Evolutionary conservation across 2,797 vertebrate species (phyloP).

Genomic region (Coracias cyanogaster): DNA sequence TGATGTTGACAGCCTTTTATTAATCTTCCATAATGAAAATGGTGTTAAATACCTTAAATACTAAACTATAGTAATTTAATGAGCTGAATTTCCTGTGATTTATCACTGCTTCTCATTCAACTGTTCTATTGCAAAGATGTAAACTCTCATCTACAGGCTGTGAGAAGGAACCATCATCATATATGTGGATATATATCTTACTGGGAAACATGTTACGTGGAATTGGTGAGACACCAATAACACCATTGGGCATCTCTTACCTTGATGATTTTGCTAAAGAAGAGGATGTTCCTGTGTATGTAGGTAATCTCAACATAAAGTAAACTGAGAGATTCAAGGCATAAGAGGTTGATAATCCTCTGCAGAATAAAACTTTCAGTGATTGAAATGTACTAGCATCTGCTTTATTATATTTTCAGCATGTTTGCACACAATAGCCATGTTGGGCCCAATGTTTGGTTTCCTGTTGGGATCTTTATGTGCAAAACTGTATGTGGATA

Average conservation of each 20-base stretch:
- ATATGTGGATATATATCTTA: slow-evolving; percentile 93
- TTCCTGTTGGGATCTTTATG: slow-evolving; percentile 86
- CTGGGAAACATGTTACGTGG: slow-evolving; percentile 92
- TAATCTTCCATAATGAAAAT: neutral
- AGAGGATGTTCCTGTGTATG: slow-evolving; percentile 93
- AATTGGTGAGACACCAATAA: slow-evolving; percentile 93
- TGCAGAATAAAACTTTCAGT: neutral
- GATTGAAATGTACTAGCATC: neutral
- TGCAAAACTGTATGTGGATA: slow-evolving; percentile 90
- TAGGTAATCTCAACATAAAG: slow-evolving; percentile 81
- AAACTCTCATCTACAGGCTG: slow-evolving; percentile 78
- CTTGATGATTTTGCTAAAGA: slow-evolving; percentile 92
- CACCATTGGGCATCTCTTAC: slow-evolving; percentile 93
- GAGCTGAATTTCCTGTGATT: neutral
- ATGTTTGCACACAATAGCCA: slow-evolving; percentile 84
- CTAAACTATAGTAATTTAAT: neutral
- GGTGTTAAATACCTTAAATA: neutral
- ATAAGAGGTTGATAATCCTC: neutral
- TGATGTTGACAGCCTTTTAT: neutral
- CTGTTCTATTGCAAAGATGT: neutral
- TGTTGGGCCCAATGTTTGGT: slow-evolving; percentile 88
- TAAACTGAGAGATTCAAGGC: neutral
- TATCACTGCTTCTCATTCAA: neutral
- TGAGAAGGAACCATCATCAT: slow-evolving; percentile 82
- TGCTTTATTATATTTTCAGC: slow-evolving; percentile 77